phyloP scores from a whole-genome alignment of 2,888 invertebrate species.

The Heliconius ismenius region DNA sequence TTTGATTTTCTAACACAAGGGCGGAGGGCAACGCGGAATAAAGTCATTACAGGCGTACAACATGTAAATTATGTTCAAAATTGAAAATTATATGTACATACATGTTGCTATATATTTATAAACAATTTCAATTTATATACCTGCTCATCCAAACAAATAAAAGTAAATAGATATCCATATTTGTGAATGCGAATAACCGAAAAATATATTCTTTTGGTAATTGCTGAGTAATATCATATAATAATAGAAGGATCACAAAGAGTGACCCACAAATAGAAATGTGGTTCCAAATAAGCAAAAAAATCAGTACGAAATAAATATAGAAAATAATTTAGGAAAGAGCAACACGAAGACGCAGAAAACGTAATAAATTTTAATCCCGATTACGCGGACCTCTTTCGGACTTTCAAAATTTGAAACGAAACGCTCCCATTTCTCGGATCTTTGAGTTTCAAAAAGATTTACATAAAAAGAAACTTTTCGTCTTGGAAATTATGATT shows the following conservation, averaged over 20 bases:
- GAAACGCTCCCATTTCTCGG: constrained; percentile 68
- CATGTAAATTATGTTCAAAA: constrained; percentile 18
- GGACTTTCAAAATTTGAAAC: constrained; percentile 68
- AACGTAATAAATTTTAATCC: constrained; percentile 64
- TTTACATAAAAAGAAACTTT: constrained; percentile 81
- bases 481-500: constrained; percentile 79
- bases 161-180: constrained; percentile 2
- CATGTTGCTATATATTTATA: background rate
- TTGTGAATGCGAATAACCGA: background rate
- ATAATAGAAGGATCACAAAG: constrained; percentile 26
- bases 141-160: background rate
- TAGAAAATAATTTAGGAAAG: constrained; percentile 45
- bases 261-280: constrained; percentile 21
- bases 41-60: constrained; percentile 27
- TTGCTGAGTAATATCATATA: constrained; percentile 22
- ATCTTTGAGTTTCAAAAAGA: constrained; percentile 73
- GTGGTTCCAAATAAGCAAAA: constrained; percentile 32
- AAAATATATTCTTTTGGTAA: constrained; percentile 14
- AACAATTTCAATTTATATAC: background rate
- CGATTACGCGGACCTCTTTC: constrained; percentile 61
- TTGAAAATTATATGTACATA: background rate
- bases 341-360: constrained; percentile 51
- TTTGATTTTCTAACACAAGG: constrained; percentile 47
- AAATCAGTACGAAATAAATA: constrained; percentile 37
- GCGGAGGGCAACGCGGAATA: constrained; percentile 29